A percentile compares a stretch with the other conserved stretches of the same genome.
Evolutionary conservation across 2,797 vertebrate genomes (phyloP).

Genomic region (Oryzias dopingdopingensis): DNA sequence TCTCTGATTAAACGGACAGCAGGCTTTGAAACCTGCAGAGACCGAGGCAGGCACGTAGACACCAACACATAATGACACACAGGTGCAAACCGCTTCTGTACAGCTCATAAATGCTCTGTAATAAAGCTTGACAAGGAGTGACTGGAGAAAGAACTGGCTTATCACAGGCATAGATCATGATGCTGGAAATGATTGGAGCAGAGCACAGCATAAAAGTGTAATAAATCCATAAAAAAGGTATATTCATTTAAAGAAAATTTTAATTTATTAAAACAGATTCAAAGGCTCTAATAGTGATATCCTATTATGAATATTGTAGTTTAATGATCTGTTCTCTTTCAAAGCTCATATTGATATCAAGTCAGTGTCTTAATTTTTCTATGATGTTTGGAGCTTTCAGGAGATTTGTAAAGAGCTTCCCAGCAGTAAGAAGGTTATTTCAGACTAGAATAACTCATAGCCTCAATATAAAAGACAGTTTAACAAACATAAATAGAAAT

Average conservation of each 20-base stretch:
- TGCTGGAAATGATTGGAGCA: not conserved
- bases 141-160: constrained; percentile 10
- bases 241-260: not conserved
- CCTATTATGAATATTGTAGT: not conserved
- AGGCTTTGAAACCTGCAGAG: constrained; percentile 50
- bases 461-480: too few species aligned
- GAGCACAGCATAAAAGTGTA: not conserved
- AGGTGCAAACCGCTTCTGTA: constrained; percentile 13
- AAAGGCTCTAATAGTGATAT: not conserved
- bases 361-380: too few species aligned
- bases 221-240: not conserved
- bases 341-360: too few species aligned
- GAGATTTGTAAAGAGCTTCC: too few species aligned
- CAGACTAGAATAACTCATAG: too few species aligned
- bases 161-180: constrained; percentile 1
- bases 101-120: constrained; percentile 20
- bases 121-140: constrained; percentile 27
- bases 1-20: constrained; percentile 67
- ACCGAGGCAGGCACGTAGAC: constrained; percentile 19
- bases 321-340: too few species aligned
- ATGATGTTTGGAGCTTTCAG: too few species aligned
- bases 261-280: not conserved
- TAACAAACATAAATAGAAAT: too few species aligned
- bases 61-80: constrained; percentile 8
- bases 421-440: too few species aligned